Evolutionary conservation across 2,888 invertebrate genomes (phyloP).

Genomic region (Hyposoter didymator): DNA sequence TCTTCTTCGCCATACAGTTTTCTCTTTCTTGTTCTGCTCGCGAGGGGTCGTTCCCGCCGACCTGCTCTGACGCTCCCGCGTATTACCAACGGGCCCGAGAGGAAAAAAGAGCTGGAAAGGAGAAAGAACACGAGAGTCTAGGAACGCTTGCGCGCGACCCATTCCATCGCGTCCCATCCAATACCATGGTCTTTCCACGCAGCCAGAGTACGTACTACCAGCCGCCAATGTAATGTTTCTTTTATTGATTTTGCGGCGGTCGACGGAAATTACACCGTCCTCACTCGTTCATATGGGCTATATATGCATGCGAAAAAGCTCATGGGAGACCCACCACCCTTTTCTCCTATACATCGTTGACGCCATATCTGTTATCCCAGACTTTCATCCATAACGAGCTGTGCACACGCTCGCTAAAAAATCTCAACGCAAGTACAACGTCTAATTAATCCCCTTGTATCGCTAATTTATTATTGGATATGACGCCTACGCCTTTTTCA

Average conservation of each 20-base stretch:
- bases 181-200: slow-evolving; percentile 79
- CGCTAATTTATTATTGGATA: background rate
- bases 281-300: slow-evolving; percentile 22
- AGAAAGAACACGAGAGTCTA: slow-evolving; percentile 69
- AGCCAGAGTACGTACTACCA: slow-evolving; percentile 74
- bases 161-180: slow-evolving; percentile 82
- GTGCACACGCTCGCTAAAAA: background rate
- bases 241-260: slow-evolving; percentile 84
- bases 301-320: slow-evolving; percentile 54
- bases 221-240: slow-evolving; percentile 84
- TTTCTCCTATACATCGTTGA: slow-evolving; percentile 40
- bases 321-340: slow-evolving; percentile 32
- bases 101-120: slow-evolving; percentile 44
- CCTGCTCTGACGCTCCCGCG: slow-evolving; percentile 47
- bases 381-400: background rate
- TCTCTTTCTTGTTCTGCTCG: slow-evolving; percentile 54
- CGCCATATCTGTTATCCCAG: slow-evolving; percentile 19
- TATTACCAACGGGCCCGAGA: slow-evolving; percentile 56
- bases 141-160: slow-evolving; percentile 82
- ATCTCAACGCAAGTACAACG: background rate
- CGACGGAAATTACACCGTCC: slow-evolving; percentile 81
- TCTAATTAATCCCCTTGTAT: background rate
- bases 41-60: slow-evolving; percentile 48
- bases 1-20: slow-evolving; percentile 58
- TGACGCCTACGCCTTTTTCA: background rate